Evolutionary conservation across 2,797 vertebrate genomes (phyloP), one percentile per base, ranked within the genome.

Genomic region (Tarsius wallacei): DNA sequence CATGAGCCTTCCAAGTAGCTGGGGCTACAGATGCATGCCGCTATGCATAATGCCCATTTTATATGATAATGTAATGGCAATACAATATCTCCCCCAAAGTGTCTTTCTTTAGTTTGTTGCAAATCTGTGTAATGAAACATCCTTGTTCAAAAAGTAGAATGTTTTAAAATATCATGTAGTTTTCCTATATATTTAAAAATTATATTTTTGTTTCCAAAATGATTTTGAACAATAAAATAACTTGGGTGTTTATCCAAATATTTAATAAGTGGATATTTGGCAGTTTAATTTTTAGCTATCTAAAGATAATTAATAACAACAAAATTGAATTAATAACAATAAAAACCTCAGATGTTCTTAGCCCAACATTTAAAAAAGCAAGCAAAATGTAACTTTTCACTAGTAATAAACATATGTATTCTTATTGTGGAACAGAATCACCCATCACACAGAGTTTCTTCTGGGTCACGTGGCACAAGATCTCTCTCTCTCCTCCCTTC

Each of bases 171-270:
- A 9, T 1, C 1, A n/a, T 51, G 42, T 42, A 42, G 42, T 42
- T 42, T 42, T 42, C 17, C 4, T 85, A 2, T 57, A 31, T 63
- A 63, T 47, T 80, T 86, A 59, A 91, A 76, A 21, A 86, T 13
- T 73, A 4, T 28, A 77, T 93, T 82, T 96, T 4, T 63, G 19
- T 80, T 57, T 85, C 19, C 8, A 70, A 91, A 91, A 83, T 94
- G 36, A 90, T 68, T 81, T 74, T 86, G 7, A 1, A 55, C 3
- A 89, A 78, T 12, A 49, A 63, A 83, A 68, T 78, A 81, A 31
- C 31, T 51, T 85, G 19, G 24, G 53, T 71, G 9, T 36, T 19
- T 89, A 24, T 93, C 66, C 10, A 91, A 89, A 57, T 64, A 85
- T 88, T 82, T 55, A 86, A 61, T 66, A 71, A 49, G 11, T 73